phyloP scores from a whole-genome alignment of 1,140 invertebrate genomes.

The Pseudachorutes palmiensis region DNA sequence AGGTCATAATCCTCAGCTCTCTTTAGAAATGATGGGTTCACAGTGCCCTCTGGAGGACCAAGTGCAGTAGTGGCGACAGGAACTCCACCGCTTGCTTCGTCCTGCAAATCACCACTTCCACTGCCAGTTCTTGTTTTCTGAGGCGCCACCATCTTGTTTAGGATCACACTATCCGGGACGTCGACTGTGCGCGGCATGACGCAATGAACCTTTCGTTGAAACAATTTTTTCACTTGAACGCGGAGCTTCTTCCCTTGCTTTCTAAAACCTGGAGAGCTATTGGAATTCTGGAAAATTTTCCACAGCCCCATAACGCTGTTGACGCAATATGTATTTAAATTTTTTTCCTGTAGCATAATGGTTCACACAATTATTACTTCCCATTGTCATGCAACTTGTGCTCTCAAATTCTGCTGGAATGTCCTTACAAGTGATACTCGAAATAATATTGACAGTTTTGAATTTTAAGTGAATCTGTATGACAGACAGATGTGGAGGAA shows the following conservation, averaged over 20 bases:
- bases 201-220: no score
- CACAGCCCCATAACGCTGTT: not conserved
- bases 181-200: not conserved
- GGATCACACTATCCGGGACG: not conserved
- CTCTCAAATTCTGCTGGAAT: not conserved
- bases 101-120: not conserved
- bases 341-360: conserved; percentile 4
- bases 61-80: not conserved
- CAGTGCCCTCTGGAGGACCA: not conserved
- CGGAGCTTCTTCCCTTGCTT: no score
- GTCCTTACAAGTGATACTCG: no score
- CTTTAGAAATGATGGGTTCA: not conserved
- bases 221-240: no score
- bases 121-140: not conserved
- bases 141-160: not conserved
- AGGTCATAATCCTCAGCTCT: not conserved
- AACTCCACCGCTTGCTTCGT: not conserved
- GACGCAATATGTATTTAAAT: not conserved
- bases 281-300: not conserved
- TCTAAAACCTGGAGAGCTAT: no score
- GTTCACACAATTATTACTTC: conserved; percentile 1
- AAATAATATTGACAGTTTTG: no score
- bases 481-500: no score
- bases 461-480: no score
- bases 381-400: not conserved